Base-by-base conservation (phyloP, 1,140 invertebrate species). In the Listronotus oregonensis region DNA sequence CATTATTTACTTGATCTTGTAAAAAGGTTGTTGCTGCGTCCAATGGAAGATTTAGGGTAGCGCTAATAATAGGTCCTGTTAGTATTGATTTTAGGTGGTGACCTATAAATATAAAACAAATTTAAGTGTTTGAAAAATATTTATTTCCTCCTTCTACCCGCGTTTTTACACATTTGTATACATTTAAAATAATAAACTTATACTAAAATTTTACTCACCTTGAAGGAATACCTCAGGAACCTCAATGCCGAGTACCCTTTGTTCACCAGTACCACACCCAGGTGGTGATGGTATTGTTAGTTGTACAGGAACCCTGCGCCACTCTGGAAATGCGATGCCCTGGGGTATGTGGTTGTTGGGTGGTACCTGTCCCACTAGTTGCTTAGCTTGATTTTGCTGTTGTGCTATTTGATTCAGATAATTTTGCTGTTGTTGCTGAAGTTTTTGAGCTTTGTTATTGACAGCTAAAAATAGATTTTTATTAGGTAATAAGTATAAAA, bases 1-100 rank as follows among this genome's bases (percentile, higher is more conserved):
- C 90, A 15, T 86, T 87, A 78, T 91, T 93, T 1, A 95, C 90
- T 78, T 94, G 92, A 73, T 93, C 89, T 73, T 94, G 92, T 17
- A 94, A 82, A 66, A 92, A 82, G n/a, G 87, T 86, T 3, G 89
- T 88, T 52, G 93, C 91, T 73, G 91, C 74, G 32, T 86, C 84
- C 58, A 88, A 84, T 15, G 91, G 91, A 67, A 94, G 82, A 72
- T 86, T 85, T 84, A 94, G 91, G 42, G 92, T 92, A 1, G 90
- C 90, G 75, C 90, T 89, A 67, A 94, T 93, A 32, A 93, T 86
- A 37, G 91, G 89, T 34, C 90, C 90, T 27, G 90, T 91, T 61
- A 94, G 82, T 61, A 91, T 87, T 71, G 81, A 80, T 54, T 85
- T 84, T 21, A 87, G 68, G 64, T 85, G 84, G 72, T 85, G 84